These are phyloP conservation scores for Falco cherrug DNA, from an alignment of 2,797 vertebrate species.

Conservation along the genomic window DNA sequence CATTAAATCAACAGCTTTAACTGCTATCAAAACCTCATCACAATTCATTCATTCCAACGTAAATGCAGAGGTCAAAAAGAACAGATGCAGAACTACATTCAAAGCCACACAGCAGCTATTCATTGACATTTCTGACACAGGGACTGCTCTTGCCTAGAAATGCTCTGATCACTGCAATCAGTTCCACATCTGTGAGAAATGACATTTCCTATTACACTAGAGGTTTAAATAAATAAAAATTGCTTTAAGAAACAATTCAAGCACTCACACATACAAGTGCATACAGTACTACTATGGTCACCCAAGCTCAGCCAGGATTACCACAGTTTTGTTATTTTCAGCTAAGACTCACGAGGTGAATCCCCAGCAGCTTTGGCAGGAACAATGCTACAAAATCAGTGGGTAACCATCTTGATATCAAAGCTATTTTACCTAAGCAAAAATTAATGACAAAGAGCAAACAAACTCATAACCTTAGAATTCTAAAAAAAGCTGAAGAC, in stretches of 20 bases:
- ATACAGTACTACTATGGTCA: neutral
- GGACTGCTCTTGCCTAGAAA: neutral
- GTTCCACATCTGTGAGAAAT: neutral
- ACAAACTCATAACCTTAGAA: neutral
- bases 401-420: neutral
- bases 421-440: neutral
- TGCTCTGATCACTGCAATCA: neutral
- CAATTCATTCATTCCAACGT: neutral
- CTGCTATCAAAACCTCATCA: neutral
- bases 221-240: neutral
- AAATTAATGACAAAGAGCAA: neutral
- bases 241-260: neutral
- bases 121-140: neutral
- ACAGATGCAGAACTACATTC: neutral
- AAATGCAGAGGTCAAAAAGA: neutral
- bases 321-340: neutral
- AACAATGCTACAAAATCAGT: neutral
- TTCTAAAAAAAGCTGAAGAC: neutral
- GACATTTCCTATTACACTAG: neutral
- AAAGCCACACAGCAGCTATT: neutral
- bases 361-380: neutral
- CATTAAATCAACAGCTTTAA: neutral
- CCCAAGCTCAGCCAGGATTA: constrained; percentile 2
- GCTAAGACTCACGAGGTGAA: neutral
- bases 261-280: neutral